These are phyloP conservation scores for Ibidorhyncha struthersii DNA, from an alignment of 2,113 vertebrate species.

Conservation along the genomic window DNA sequence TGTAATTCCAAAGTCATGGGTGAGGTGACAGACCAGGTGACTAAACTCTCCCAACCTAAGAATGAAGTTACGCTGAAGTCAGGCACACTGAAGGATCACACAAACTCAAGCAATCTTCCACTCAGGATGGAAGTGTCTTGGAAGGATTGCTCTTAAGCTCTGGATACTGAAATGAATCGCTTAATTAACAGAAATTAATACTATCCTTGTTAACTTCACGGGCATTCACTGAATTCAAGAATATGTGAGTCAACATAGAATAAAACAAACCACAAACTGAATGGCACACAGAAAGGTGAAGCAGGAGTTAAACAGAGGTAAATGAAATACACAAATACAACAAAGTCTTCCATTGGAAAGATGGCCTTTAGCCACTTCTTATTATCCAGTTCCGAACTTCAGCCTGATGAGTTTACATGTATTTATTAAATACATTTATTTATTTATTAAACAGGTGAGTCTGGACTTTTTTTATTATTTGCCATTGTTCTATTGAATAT, in stretches of 20 bases:
- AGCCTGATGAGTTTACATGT: not conserved
- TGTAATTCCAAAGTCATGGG: not conserved
- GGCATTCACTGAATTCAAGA: not conserved
- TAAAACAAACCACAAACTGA: not conserved
- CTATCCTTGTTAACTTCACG: not conserved
- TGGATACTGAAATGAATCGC: not conserved
- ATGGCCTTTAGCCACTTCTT: not conserved
- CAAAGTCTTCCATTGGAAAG: not conserved
- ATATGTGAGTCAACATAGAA: not conserved
- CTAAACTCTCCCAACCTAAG: not conserved
- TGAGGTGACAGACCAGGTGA: not conserved
- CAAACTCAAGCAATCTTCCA: not conserved
- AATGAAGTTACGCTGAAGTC: not conserved
- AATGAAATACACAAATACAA: not conserved
- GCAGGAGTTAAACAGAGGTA: not conserved
- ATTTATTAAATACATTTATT: not conserved
- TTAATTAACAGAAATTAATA: not conserved
- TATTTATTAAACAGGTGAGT: not conserved
- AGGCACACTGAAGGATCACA: not conserved
- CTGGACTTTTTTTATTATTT: not conserved
- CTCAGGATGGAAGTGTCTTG: not conserved
- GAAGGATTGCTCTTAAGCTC: not conserved
- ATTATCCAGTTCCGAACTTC: not conserved
- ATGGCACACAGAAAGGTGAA: not conserved
- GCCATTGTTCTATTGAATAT: not conserved